Evolutionary conservation across 2,888 invertebrate genomes (phyloP), one percentile per base, ranked within the genome.

Genomic region (Acleris literana): DNA sequence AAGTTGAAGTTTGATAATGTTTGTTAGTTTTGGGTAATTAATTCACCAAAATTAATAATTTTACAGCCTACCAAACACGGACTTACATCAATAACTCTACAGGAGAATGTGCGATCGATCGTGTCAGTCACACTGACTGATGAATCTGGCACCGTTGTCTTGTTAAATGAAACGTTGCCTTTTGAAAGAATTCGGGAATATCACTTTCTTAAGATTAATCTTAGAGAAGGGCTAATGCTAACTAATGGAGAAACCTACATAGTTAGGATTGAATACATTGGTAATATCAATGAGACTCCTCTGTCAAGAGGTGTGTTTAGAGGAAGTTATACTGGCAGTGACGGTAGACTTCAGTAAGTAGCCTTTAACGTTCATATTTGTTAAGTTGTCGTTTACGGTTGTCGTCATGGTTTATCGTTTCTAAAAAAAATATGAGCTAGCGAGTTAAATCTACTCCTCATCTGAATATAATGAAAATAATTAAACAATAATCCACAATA

Each of bases 211-310:
- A 84, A 76, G 72, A 75, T 92, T n/a, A 86, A 88, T 67, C 75
- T 91, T 16, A 72, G 72, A 65, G 74, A 76, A 18, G 87, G 86
- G 16, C 64, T 71, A 0, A 82, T 81, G 0, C 74, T 92, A 18
- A 72, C 62, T 0, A 78, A 78, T 22, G 82, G 75, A 4, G 68
- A 73, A 52, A 71, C 72, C 5, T 92, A 90, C 57, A 66, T 68
- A 2, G 61, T 92, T 5, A 80, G 71, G 5, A 78, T 92, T 2
- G 57, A 44, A 0, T 92, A 92, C 58, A 67, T 90, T 3, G 92
- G 92, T 4, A 88, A 89, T 62, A 92, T 92, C 7, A 92, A 92
- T 70, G 91, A 90, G 69, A 89, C 90, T 13, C 92, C 92, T 11
- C 71, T 92, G 0, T 86, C 86, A 0, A 77, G 92, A 79, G 92